These are phyloP conservation scores for Hipparchia sbordonii DNA, from an alignment of 2,888 invertebrate species.

Conservation along the genomic window DNA sequence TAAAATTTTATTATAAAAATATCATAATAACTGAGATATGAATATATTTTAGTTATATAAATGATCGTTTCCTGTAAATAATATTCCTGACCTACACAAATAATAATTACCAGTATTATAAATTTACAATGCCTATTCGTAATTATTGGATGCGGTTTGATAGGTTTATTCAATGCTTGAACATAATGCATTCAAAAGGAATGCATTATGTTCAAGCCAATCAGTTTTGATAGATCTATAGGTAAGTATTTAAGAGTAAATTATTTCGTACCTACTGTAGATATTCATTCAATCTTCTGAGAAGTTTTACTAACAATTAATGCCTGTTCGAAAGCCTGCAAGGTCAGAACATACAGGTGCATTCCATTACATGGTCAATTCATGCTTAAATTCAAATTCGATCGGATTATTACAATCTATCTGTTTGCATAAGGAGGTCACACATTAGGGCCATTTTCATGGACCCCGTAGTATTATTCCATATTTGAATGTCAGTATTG, in stretches of 20 bases:
- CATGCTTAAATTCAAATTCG: constrained; percentile 11
- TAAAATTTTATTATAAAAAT: not conserved
- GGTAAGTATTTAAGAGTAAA: not conserved
- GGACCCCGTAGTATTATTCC: constrained; percentile 7
- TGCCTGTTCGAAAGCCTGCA: not conserved
- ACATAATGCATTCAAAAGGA: too few species aligned
- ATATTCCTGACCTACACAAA: constrained; percentile 1
- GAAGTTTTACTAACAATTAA: not conserved
- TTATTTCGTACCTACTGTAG: not conserved
- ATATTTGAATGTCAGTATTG: not conserved
- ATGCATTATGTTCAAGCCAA: constrained; percentile 4
- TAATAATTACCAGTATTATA: not conserved
- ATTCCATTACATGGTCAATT: not conserved
- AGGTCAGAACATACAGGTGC: not conserved
- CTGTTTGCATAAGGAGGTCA: constrained; percentile 12
- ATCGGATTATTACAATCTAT: constrained; percentile 1
- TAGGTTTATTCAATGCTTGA: constrained; percentile 2
- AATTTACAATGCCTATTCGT: not conserved
- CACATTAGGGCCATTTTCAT: constrained; percentile 2
- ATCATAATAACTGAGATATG: not conserved
- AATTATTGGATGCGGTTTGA: not conserved
- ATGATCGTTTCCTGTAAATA: not conserved
- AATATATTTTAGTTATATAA: not conserved
- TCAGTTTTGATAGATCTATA: not conserved
- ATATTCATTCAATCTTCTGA: not conserved